A percentile compares a stretch with the other conserved stretches of the same genome.
phyloP scores from a whole-genome alignment of 1,140 invertebrate genomes.

The Gryon sp. region DNA sequence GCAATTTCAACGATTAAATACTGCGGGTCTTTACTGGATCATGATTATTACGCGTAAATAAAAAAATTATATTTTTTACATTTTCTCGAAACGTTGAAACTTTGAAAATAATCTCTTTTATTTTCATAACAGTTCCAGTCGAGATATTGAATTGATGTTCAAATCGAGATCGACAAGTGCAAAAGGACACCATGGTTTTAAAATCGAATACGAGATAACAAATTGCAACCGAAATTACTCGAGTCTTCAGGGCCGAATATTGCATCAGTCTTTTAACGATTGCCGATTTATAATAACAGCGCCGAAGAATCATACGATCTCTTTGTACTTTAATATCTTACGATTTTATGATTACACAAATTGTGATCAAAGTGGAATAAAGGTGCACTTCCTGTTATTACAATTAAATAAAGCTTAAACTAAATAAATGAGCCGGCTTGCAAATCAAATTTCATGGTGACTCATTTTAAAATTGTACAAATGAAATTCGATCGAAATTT shows the following conservation, averaged over 20 bases:
- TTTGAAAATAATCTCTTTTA: not conserved
- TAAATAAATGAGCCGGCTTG: no score
- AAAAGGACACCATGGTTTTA: conserved; percentile 77
- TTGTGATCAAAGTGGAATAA: conserved; percentile 71
- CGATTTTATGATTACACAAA: conserved; percentile 69
- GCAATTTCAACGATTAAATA: conserved; percentile 66
- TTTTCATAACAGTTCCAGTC: conserved; percentile 68
- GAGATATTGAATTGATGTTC: conserved; percentile 78
- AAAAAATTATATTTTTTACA: not conserved
- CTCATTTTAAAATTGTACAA: no score
- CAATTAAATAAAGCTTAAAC: no score
- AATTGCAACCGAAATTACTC: conserved; percentile 86
- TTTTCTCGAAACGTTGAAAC: no score
- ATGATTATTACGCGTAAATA: conserved; percentile 71
- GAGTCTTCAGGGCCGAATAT: conserved; percentile 83
- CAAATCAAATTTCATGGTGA: no score
- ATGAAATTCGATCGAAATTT: no score
- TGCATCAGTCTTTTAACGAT: conserved; percentile 74
- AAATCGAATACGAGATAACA: conserved; percentile 76
- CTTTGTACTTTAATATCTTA: conserved; percentile 82
- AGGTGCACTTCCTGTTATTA: no score
- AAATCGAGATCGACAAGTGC: conserved; percentile 66
- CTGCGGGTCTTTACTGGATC: conserved; percentile 65
- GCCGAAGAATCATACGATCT: conserved; percentile 82
- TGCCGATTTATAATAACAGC: conserved; percentile 82